Evolutionary conservation across 2,113 vertebrate species (phyloP).

Genomic region (Callopanchax toddi): DNA sequence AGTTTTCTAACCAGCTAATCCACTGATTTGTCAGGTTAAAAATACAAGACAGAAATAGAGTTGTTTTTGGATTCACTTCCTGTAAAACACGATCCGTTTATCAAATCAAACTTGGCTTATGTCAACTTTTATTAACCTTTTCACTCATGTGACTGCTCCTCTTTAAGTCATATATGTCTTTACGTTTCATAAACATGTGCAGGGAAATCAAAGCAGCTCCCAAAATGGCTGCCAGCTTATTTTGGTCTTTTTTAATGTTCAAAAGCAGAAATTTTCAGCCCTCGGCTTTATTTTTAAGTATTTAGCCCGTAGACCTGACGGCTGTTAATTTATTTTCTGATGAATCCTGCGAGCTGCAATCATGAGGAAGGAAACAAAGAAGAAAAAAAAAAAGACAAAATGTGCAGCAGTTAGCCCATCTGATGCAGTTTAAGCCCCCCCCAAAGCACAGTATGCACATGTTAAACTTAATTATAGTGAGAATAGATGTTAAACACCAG

Average conservation of each 20-base stretch:
- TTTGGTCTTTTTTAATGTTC: not conserved
- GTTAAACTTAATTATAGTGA: conserved; percentile 41
- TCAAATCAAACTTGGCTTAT: too few species aligned
- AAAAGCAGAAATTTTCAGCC: too few species aligned
- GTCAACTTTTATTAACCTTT: too few species aligned
- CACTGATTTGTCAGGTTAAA: too few species aligned
- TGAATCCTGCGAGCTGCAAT: not conserved
- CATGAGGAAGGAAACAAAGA: conserved; percentile 14
- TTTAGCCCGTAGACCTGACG: not conserved
- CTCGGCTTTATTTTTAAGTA: not conserved
- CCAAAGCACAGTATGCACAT: conserved; percentile 12
- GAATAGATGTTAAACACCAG: conserved; percentile 25
- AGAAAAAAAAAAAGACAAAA: conserved; percentile 1
- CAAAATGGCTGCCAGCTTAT: not conserved
- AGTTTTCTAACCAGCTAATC: too few species aligned
- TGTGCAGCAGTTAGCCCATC: not conserved
- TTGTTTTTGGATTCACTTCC: too few species aligned
- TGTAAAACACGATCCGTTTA: not conserved
- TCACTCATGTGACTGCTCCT: too few species aligned
- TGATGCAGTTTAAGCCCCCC: conserved; percentile 8
- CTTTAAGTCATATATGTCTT: too few species aligned
- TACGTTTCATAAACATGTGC: not conserved
- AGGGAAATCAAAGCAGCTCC: not conserved
- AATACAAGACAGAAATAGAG: too few species aligned
- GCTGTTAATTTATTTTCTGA: not conserved